These are phyloP conservation scores for Stenoptilia bipunctidactyla DNA, from an alignment of 2,888 invertebrate species.

Conservation along the genomic window DNA sequence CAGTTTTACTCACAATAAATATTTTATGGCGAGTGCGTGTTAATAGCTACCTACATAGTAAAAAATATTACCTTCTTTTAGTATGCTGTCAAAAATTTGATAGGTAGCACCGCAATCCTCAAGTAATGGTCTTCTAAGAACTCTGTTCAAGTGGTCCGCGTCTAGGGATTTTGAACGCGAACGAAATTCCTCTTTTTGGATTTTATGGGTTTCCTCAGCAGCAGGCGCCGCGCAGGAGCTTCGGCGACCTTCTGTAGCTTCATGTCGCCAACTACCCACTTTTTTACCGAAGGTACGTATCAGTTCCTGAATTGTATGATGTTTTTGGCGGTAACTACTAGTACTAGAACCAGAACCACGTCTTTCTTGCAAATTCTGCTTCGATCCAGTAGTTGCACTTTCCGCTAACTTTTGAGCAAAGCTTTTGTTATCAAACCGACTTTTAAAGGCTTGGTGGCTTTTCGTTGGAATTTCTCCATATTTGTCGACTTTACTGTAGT, in stretches of 20 bases:
- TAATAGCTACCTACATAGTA: neutral
- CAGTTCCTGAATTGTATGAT: constrained; percentile 82
- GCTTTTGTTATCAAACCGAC: constrained; percentile 49
- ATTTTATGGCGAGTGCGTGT: neutral
- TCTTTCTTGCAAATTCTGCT: constrained; percentile 30
- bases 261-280: constrained; percentile 79
- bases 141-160: constrained; percentile 57
- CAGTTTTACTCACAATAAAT: too few relatives aligned
- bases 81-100: constrained; percentile 83
- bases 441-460: constrained; percentile 31
- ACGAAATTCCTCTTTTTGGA: constrained; percentile 76
- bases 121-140: constrained; percentile 53
- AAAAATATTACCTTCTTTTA: constrained; percentile 56
- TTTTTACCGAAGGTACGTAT: constrained; percentile 82
- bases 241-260: constrained; percentile 56
- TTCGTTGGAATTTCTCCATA: constrained; percentile 61
- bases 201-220: constrained; percentile 42
- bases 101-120: constrained; percentile 87
- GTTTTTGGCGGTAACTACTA: constrained; percentile 60
- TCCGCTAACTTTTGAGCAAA: constrained; percentile 55
- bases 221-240: constrained; percentile 53
- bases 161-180: constrained; percentile 85
- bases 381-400: constrained; percentile 27
- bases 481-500: constrained; percentile 57
- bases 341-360: constrained; percentile 46